Percentiles rank a stretch among this genome's conserved stretches.
Evolutionary conservation across 1,140 invertebrate species (phyloP).

Genomic region (Penaeus japonicus): DNA sequence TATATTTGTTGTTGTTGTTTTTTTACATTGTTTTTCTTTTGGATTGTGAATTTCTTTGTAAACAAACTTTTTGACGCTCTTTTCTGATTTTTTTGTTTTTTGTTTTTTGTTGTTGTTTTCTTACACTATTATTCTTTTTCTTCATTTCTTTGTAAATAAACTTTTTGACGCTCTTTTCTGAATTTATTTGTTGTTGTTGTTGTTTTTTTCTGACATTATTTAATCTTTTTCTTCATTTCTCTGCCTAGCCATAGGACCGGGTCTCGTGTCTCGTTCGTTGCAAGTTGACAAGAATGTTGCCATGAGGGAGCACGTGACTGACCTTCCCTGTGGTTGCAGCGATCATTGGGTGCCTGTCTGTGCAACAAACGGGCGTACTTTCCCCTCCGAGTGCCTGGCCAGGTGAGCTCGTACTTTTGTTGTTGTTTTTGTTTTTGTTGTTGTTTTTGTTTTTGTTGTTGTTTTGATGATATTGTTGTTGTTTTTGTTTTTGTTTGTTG

Average conservation of each 20-base stretch:
- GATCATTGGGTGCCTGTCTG: conserved; percentile 45
- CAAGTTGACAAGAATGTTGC: background rate
- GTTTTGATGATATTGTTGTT: background rate
- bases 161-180: too few species aligned
- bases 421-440: background rate
- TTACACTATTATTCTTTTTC: too few species aligned
- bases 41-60: too few species aligned
- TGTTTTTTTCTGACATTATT: too few species aligned
- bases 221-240: too few species aligned
- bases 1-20: too few species aligned
- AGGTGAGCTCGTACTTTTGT: background rate
- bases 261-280: background rate
- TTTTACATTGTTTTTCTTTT: too few species aligned
- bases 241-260: background rate
- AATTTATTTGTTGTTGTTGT: too few species aligned
- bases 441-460: background rate
- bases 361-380: conserved; percentile 31
- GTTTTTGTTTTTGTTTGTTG: background rate
- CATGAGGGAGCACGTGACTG: background rate
- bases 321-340: conserved; percentile 28
- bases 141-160: too few species aligned
- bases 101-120: too few species aligned
- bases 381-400: conserved; percentile 46
- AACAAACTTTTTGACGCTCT: too few species aligned
- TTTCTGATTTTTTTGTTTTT: too few species aligned